These are phyloP conservation scores for Knipowitschia caucasica DNA, from an alignment of 2,797 vertebrate species.

Conservation along the genomic window DNA sequence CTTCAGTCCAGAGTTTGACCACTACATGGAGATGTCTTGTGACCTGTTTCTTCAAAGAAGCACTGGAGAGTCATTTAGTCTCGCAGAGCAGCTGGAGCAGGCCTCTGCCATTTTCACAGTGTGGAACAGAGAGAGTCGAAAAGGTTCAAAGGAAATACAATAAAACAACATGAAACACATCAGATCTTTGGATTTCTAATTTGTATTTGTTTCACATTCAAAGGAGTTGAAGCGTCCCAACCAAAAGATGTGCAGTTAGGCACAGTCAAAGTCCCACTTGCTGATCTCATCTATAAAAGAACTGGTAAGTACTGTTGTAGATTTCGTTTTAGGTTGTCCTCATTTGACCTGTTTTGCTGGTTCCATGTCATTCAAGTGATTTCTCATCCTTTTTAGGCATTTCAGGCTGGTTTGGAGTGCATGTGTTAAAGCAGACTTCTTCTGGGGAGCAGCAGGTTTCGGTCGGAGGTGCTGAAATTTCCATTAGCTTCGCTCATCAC, in stretches of 20 bases:
- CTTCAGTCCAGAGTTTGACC: slow-evolving; percentile 90
- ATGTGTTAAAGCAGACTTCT: slow-evolving; percentile 58
- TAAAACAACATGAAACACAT: neutral
- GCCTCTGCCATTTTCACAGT: slow-evolving; percentile 81
- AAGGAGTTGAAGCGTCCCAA: slow-evolving; percentile 29
- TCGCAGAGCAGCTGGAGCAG: slow-evolving; percentile 86
- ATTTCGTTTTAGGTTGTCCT: too few relatives aligned
- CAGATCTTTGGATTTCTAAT: neutral
- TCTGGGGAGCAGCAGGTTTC: slow-evolving; percentile 58
- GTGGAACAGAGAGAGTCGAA: slow-evolving; percentile 79
- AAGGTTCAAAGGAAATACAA: slow-evolving; percentile 40
- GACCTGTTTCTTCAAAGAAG: slow-evolving; percentile 76
- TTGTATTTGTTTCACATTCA: slow-evolving; percentile 8
- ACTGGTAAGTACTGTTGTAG: slow-evolving; percentile 59
- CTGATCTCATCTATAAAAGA: slow-evolving; percentile 72
- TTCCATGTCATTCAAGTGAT: neutral
- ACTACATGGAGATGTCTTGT: slow-evolving; percentile 81
- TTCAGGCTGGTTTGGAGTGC: slow-evolving; percentile 88
- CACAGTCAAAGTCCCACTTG: slow-evolving; percentile 66
- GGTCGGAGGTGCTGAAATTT: slow-evolving; percentile 88
- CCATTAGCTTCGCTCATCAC: slow-evolving; percentile 80
- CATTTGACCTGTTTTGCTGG: too few relatives aligned
- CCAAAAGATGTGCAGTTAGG: slow-evolving; percentile 69
- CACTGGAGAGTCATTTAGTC: slow-evolving; percentile 80
- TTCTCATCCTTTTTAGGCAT: slow-evolving; percentile 74